Conservation (phyloP, 1,140 invertebrate species). For the Apocrypta bakeri region DNA sequence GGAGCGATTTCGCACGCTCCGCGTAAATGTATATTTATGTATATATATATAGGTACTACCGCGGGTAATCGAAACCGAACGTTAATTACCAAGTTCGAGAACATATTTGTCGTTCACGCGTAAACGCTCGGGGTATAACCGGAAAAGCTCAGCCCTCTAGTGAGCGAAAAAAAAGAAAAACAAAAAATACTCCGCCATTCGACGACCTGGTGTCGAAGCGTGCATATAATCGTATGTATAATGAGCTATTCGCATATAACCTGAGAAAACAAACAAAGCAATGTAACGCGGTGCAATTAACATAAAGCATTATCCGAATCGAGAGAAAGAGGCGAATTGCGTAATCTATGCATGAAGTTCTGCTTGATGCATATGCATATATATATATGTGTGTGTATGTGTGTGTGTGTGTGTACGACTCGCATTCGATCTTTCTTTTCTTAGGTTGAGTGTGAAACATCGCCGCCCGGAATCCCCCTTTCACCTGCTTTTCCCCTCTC, state of each 20-base stretch:
- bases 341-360: background rate
- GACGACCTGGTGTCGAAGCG: no score
- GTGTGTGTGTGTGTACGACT: no score
- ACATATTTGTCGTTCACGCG: no score
- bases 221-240: background rate
- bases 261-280: constrained; percentile 5
- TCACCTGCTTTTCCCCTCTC: constrained; percentile 13
- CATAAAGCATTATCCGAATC: constrained; percentile 23
- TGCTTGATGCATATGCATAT: background rate
- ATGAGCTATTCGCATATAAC: constrained; percentile 18
- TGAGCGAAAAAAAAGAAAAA: background rate
- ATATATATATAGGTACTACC: no score
- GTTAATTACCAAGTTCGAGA: no score
- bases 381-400: no score
- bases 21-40: no score
- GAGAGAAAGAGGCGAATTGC: constrained; percentile 25
- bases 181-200: no score
- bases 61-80: no score
- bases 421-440: background rate
- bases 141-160: background rate
- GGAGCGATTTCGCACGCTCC: no score
- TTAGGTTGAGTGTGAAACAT: background rate
- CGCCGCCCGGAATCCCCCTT: constrained; percentile 3
- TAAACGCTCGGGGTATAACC: no score
- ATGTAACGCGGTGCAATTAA: background rate